Evolutionary conservation across 1,140 invertebrate species (phyloP).

Genomic region (Calliphora vicina): DNA sequence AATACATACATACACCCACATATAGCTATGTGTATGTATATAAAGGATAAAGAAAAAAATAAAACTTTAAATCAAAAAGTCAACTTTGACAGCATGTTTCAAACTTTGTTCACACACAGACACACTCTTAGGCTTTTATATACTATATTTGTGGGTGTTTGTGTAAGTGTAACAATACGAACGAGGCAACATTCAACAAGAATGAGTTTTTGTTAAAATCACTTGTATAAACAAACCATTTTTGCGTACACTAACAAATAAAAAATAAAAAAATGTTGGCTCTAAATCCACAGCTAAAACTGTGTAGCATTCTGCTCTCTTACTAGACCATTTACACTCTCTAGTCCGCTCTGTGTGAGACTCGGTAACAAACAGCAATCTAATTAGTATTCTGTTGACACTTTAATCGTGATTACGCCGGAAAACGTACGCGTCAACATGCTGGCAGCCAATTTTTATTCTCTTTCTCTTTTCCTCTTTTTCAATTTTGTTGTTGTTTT

Average conservation of each 20-base stretch:
- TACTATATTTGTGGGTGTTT: no score
- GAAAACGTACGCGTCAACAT: conserved; percentile 54
- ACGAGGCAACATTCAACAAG: not conserved
- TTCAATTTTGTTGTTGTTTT: not conserved
- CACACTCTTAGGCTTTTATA: not conserved
- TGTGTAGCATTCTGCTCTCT: not conserved
- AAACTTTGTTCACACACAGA: not conserved
- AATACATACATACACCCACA: not conserved
- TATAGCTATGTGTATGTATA: not conserved
- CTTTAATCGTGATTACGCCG: conserved; percentile 62
- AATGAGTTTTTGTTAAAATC: not conserved
- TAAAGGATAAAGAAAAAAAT: not conserved
- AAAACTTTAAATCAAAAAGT: not conserved
- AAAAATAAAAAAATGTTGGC: not conserved
- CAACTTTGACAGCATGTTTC: conserved; percentile 12
- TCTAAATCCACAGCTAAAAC: not conserved
- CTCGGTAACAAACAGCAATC: conserved; percentile 55
- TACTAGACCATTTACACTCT: not conserved
- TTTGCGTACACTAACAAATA: not conserved
- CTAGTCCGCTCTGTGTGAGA: not conserved
- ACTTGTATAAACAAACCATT: not conserved
- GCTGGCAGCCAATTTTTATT: conserved; percentile 59
- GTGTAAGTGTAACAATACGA: not conserved
- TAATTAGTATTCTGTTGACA: conserved; percentile 62
- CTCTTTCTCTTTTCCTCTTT: not conserved